Conservation (phyloP, 2,113 vertebrate species). For the Trichomycterus rosablanca region DNA sequence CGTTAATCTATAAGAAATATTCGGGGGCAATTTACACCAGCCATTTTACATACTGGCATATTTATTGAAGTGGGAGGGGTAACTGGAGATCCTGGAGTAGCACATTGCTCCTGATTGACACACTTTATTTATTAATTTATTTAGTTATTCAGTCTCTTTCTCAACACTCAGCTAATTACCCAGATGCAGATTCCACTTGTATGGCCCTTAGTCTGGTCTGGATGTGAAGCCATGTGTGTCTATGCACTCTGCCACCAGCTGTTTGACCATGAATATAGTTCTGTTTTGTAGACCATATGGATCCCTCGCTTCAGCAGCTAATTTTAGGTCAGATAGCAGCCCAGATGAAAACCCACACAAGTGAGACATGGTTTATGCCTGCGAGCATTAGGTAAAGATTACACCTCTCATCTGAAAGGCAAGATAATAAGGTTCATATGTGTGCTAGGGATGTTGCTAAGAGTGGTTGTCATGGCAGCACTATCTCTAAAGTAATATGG, state of each 20-base stretch:
- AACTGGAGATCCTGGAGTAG: too few relatives aligned
- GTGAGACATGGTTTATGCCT: conserved; percentile 16
- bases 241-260: conserved; percentile 9
- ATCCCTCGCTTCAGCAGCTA: not conserved
- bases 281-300: conserved; percentile 16
- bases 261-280: not conserved
- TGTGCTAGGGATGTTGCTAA: not conserved
- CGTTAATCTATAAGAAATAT: too few relatives aligned
- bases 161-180: conserved; percentile 25
- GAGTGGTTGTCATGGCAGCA: conserved; percentile 11
- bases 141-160: not conserved
- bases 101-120: too few relatives aligned
- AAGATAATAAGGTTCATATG: not conserved
- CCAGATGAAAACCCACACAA: conserved; percentile 11
- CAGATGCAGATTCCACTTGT: not conserved
- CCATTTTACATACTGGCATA: too few relatives aligned
- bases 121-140: too few relatives aligned
- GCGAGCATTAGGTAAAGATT: conserved; percentile 28
- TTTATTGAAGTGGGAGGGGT: too few relatives aligned
- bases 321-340: not conserved
- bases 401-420: conserved; percentile 14
- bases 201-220: conserved; percentile 9
- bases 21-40: too few relatives aligned
- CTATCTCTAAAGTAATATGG: not conserved
- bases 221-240: conserved; percentile 22